Percentiles rank a stretch among this genome's conserved stretches.
These are phyloP conservation scores for Mayetiola destructor DNA, from an alignment of 2,888 invertebrate genomes.

Conservation along the genomic window DNA sequence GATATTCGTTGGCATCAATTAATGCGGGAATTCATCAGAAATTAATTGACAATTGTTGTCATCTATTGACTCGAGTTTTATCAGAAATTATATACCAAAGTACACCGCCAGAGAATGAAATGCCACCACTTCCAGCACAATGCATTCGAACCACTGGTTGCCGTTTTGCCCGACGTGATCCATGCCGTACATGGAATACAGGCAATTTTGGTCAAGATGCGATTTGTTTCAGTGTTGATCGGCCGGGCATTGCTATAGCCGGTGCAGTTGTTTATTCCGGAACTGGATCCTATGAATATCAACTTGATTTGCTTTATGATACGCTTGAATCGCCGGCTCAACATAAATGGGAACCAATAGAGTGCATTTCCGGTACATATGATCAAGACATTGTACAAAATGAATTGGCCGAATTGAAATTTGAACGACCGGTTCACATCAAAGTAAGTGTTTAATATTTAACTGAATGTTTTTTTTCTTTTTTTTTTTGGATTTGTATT, in stretches of 20 bases:
- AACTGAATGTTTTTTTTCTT: not conserved
- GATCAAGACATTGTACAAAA: conserved; percentile 73
- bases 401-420: conserved; percentile 80
- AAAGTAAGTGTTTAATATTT: conserved; percentile 45
- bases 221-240: conserved; percentile 85
- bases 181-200: conserved; percentile 88
- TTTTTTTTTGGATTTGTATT: not conserved
- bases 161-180: conserved; percentile 79
- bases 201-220: conserved; percentile 95
- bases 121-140: conserved; percentile 41
- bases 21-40: conserved; percentile 39
- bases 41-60: conserved; percentile 53
- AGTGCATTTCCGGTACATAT: conserved; percentile 68
- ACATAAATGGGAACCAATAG: conserved; percentile 79
- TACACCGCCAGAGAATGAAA: conserved; percentile 47
- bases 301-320: conserved; percentile 74
- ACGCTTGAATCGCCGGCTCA: conserved; percentile 39
- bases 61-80: conserved; percentile 65
- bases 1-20: conserved; percentile 20
- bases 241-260: conserved; percentile 72
- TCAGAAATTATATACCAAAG: conserved; percentile 76
- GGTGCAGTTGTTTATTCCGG: conserved; percentile 87
- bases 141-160: conserved; percentile 75
- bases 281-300: conserved; percentile 77
- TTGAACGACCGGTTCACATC: conserved; percentile 71